Evolutionary conservation across 2,888 invertebrate species (phyloP).

Genomic region (Tipula helvola): DNA sequence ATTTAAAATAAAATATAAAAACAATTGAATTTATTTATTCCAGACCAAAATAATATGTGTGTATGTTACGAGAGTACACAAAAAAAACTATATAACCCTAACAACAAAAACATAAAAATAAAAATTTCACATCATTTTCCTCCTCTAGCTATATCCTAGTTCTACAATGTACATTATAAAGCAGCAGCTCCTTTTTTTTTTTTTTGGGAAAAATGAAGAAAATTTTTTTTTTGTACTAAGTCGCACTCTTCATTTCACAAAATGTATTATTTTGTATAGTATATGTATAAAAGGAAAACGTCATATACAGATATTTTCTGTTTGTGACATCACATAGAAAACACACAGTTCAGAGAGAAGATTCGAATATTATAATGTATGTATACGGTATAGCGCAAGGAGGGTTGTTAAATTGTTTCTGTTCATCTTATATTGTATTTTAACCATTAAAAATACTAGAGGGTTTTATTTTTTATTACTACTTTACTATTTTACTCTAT

Average conservation of each 20-base stretch:
- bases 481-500: neutral
- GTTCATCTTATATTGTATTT: neutral
- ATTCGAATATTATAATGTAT: neutral
- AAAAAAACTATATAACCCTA: neutral
- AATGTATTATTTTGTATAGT: neutral
- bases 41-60: neutral
- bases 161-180: neutral
- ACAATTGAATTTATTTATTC: neutral
- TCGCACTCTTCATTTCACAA: conserved; percentile 12
- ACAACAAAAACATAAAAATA: neutral
- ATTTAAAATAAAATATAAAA: neutral
- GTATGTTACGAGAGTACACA: neutral
- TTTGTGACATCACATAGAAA: conserved; percentile 11
- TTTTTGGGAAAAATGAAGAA: neutral
- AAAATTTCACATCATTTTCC: conserved; percentile 4
- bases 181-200: neutral
- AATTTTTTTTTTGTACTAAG: neutral
- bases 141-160: neutral
- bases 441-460: neutral
- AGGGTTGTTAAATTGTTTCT: neutral
- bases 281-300: neutral
- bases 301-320: conserved; percentile 12
- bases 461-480: neutral
- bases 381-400: neutral
- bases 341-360: neutral